A percentile compares a stretch with the other conserved stretches of the same genome.
Evolutionary conservation across 2,888 invertebrate genomes (phyloP).

Genomic region (Agrypnus murinus): DNA sequence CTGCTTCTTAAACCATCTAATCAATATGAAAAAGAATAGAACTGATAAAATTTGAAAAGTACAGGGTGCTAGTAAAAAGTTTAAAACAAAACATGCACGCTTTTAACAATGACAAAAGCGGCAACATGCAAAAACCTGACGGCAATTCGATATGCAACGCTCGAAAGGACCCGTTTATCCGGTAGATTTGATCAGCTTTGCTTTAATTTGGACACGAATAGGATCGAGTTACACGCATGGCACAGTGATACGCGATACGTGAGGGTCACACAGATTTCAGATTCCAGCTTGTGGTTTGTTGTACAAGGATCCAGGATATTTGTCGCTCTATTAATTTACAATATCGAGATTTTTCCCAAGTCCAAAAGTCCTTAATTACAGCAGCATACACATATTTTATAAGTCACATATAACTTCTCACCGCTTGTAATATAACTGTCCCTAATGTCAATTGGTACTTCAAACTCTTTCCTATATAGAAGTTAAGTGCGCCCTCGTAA

Average conservation of each 20-base stretch:
- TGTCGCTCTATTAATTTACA: background rate
- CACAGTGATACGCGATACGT: constrained; percentile 40
- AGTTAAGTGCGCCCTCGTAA: constrained; percentile 32
- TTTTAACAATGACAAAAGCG: too few relatives aligned
- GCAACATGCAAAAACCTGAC: constrained; percentile 12
- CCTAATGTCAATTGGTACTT: constrained; percentile 35
- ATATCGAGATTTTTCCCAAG: too few relatives aligned
- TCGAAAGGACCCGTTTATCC: constrained; percentile 63
- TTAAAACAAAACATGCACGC: too few relatives aligned
- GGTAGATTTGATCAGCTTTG: constrained; percentile 71
- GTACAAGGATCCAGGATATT: background rate
- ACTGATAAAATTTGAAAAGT: too few relatives aligned
- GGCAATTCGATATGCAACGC: constrained; percentile 45
- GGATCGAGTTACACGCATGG: constrained; percentile 45
- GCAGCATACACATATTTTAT: too few relatives aligned
- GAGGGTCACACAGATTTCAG: constrained; percentile 28
- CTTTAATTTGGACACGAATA: constrained; percentile 67
- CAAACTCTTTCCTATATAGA: constrained; percentile 30
- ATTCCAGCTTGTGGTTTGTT: constrained; percentile 28
- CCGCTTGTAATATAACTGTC: constrained; percentile 10
- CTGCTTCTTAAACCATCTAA: too few relatives aligned
- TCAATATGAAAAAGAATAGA: too few relatives aligned
- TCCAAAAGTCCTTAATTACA: too few relatives aligned
- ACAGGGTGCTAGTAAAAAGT: background rate
- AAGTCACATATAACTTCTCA: constrained; percentile 29